Conservation (phyloP, 2,888 invertebrate genomes). For the Pyrrhia umbra region DNA sequence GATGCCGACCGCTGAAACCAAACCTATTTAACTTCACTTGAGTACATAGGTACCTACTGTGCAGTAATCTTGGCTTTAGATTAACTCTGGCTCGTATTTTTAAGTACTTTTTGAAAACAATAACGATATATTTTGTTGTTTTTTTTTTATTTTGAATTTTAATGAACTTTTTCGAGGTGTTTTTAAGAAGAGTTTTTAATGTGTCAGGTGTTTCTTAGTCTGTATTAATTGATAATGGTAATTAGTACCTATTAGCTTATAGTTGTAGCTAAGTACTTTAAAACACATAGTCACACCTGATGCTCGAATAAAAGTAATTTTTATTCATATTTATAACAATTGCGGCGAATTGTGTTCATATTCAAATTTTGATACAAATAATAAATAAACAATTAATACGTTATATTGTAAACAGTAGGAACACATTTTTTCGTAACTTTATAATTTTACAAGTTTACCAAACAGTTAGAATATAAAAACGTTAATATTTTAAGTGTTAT, state of each 20-base stretch:
- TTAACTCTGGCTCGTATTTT: constrained; percentile 70
- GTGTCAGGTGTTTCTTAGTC: neutral
- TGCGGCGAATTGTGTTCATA: no score
- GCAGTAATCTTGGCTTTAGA: constrained; percentile 72
- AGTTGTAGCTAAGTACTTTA: neutral
- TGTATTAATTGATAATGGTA: neutral
- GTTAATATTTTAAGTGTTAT: no score
- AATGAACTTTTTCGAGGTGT: constrained; percentile 41
- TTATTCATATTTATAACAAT: neutral
- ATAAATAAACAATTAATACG: no score
- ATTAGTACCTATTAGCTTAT: neutral
- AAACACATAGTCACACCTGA: neutral
- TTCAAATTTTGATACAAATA: no score
- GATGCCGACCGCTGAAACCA: constrained; percentile 75
- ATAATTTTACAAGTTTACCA: no score
- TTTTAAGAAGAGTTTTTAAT: neutral
- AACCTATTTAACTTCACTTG: constrained; percentile 78
- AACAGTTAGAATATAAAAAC: no score
- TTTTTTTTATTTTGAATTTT: constrained; percentile 48
- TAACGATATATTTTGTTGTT: constrained; percentile 58
- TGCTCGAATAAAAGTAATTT: neutral
- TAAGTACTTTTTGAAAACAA: constrained; percentile 58
- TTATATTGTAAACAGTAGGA: no score
- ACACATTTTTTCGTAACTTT: no score
- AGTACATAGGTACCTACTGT: constrained; percentile 72